Evolutionary conservation across 2,888 invertebrate species (phyloP), one percentile per base, ranked within the genome.

Genomic region (Trilocha varians): DNA sequence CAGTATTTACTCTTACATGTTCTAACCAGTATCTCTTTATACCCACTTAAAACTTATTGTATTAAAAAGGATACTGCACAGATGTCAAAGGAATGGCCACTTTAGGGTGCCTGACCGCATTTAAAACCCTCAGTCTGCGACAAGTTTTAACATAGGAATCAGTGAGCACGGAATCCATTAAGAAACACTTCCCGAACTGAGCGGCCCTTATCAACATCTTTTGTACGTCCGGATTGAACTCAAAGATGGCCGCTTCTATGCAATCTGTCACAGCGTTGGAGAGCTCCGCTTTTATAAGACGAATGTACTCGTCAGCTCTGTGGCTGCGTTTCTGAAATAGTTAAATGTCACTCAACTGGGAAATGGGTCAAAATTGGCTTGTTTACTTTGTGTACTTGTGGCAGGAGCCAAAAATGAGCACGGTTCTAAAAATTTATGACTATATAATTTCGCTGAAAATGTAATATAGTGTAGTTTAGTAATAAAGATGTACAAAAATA

Each of bases 131-230:
- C 47, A 98, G 77, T 71, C 92, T 91, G 45, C 96, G 87, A 59
- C 97, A 94, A 79, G 95, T 97, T 62, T 90, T 89, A 34, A 97
- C 94, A 65, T 97, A 98, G 48, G 91, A 87, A 51, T 93, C 91
- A 0, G 84, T 84, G 0, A 95, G 88, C 65, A 90, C 89, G 35
- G 91, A 89, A 45, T 90, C 91, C 17, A 90, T 88, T 39, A 96
- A 88, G 68, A 98, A 98, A 40, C 95, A 94, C 80, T 97, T 98
- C 5, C 98, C 98, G 83, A 97, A 98, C 66, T 97, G 95, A 0
- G 98, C 97, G 8, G 98, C 96, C 63, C 93, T 88, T 45, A 98
- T 91, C 11, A 98, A 84, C 84, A 93, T 91, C 75, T 97, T 97
- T 77, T 98, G 98, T 1, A 93, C 92, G 36, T 91, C 90, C 0